These are phyloP conservation scores for Brachypteracias leptosomus DNA, from an alignment of 2,113 vertebrate genomes.

Conservation along the genomic window DNA sequence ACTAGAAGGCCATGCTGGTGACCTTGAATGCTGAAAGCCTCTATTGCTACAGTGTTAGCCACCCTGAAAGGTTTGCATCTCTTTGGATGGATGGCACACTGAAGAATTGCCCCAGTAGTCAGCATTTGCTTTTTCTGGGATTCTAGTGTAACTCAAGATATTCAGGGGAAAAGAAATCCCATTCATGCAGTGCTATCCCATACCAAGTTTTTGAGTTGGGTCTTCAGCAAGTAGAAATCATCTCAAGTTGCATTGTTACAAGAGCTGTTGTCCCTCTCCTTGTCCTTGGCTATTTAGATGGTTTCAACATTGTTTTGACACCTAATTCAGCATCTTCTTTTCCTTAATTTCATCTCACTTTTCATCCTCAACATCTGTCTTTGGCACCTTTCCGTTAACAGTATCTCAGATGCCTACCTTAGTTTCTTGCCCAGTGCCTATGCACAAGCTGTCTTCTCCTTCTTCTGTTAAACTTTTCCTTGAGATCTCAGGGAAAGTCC, in stretches of 20 bases:
- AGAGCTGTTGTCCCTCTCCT: neutral
- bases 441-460: neutral
- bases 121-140: neutral
- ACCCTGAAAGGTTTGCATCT: neutral
- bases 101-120: neutral
- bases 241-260: neutral
- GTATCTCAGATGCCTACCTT: neutral
- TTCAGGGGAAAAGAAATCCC: neutral
- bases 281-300: neutral
- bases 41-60: neutral
- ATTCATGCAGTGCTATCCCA: neutral
- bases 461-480: neutral
- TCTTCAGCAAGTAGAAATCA: neutral
- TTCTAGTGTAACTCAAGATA: neutral
- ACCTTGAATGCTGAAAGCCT: neutral
- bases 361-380: neutral
- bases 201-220: neutral
- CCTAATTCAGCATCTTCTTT: neutral
- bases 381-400: neutral
- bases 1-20: neutral
- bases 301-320: neutral
- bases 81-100: rapidly evolving
- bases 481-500: neutral
- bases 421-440: neutral
- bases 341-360: neutral